Percentiles rank a stretch among this genome's conserved stretches.
phyloP scores from a whole-genome alignment of 2,888 invertebrate species.

The Alsophila aescularia region DNA sequence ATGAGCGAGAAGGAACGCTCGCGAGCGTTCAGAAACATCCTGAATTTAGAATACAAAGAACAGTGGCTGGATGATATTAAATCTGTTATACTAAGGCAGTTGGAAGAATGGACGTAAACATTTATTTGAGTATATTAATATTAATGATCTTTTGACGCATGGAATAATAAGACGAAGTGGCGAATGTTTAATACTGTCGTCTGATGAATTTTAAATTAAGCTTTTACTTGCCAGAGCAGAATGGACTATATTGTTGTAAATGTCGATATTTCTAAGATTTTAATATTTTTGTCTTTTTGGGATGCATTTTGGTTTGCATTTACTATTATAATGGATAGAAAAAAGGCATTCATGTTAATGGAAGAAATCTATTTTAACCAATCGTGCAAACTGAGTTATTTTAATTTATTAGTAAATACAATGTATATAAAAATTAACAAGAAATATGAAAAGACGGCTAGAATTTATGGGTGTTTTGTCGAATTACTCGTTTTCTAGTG shows the following conservation, averaged over 20 bases:
- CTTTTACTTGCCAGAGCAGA: neutral
- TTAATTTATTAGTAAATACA: too few species aligned
- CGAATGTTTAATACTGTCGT: too few species aligned
- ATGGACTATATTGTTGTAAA: too few species aligned
- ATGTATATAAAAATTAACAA: too few species aligned
- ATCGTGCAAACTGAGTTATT: too few species aligned
- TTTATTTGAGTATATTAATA: neutral
- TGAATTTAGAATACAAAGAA: constrained; percentile 78
- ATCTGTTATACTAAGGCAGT: constrained; percentile 70
- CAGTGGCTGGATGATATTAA: constrained; percentile 84
- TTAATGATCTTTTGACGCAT: constrained; percentile 1
- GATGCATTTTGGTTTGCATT: constrained; percentile 3
- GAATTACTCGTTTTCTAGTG: too few species aligned
- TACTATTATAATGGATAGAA: too few species aligned
- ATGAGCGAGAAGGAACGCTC: constrained; percentile 75
- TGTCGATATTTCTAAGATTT: neutral
- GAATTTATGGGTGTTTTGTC: too few species aligned
- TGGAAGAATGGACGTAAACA: constrained; percentile 49
- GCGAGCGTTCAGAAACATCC: constrained; percentile 75
- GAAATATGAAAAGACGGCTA: too few species aligned
- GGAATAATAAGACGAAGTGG: too few species aligned
- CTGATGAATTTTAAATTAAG: neutral
- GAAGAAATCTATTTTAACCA: too few species aligned
- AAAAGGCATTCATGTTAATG: too few species aligned
- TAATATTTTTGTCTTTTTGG: neutral